phyloP scores from a whole-genome alignment of 53 echinoderm and acorn worm species.

The Astropecten irregularis region DNA sequence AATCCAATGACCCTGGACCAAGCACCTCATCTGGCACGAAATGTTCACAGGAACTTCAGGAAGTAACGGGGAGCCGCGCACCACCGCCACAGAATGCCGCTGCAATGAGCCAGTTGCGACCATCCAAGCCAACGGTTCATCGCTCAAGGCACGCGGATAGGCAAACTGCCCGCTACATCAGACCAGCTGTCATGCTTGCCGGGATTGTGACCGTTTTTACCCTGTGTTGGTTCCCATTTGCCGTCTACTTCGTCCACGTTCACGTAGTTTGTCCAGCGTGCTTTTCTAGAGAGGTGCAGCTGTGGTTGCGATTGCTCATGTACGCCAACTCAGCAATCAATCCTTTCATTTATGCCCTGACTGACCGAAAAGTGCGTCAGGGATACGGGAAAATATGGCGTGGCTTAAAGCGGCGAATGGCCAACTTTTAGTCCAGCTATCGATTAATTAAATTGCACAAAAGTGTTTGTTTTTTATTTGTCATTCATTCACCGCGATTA shows the following conservation, averaged over 20 bases:
- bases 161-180: slow-evolving; percentile 45
- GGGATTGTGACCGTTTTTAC: slow-evolving; percentile 61
- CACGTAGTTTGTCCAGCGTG: slow-evolving; percentile 64
- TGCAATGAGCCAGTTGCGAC: no score
- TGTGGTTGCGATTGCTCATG: slow-evolving; percentile 64
- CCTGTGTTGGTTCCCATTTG: slow-evolving; percentile 73
- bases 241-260: slow-evolving; percentile 64
- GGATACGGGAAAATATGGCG: slow-evolving; percentile 10
- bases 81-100: no score
- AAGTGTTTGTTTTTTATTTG: not conserved
- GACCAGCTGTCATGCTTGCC: slow-evolving; percentile 64
- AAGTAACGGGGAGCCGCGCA: no score
- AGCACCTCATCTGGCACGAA: not conserved
- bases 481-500: not conserved
- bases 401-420: not conserved
- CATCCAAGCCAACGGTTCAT: not conserved
- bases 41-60: no score
- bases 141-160: not conserved
- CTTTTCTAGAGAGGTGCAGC: slow-evolving; percentile 35
- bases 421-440: not conserved
- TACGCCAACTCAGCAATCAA: slow-evolving; percentile 68
- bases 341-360: slow-evolving; percentile 56
- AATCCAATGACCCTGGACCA: not conserved
- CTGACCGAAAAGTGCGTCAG: slow-evolving; percentile 58
- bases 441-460: not conserved